These are phyloP conservation scores for Martes martes DNA, from an alignment of 2,113 vertebrate species.

Conservation along the genomic window DNA sequence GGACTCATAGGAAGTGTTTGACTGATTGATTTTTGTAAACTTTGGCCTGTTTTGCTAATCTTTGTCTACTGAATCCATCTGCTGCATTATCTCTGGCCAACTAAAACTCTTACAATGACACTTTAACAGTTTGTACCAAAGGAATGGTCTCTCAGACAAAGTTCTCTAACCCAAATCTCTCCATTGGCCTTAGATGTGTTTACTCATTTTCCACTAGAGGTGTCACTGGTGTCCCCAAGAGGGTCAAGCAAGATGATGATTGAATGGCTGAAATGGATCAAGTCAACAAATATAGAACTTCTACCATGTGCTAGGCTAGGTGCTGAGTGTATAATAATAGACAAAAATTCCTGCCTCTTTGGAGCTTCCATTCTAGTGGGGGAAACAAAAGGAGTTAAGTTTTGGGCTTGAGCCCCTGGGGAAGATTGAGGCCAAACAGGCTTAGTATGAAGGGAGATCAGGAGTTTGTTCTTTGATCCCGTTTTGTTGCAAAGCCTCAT, in stretches of 20 bases:
- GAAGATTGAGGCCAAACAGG: background rate
- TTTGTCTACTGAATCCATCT: constrained; percentile 4
- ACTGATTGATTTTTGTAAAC: background rate
- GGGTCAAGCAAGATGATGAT: background rate
- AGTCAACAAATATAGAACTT: background rate
- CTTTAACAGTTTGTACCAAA: background rate
- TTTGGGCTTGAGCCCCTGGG: background rate
- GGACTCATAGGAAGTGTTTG: background rate
- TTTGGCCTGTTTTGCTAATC: background rate
- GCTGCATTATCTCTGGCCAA: background rate
- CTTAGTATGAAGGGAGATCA: background rate
- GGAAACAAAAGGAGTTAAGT: background rate
- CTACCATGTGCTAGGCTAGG: background rate
- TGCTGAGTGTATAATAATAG: background rate
- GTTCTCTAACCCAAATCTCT: background rate
- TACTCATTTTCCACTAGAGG: background rate
- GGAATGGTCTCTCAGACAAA: background rate
- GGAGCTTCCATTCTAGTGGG: background rate
- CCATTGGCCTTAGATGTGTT: background rate
- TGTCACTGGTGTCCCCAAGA: background rate
- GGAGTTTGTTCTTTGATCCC: background rate
- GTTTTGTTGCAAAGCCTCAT: background rate
- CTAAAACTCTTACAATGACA: background rate
- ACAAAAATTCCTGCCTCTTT: background rate
- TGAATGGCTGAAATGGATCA: constrained; percentile 22